Evolutionary conservation across 2,797 vertebrate species (phyloP), one percentile per base, ranked within the genome.

Genomic region (Lutjanus campechanus): DNA sequence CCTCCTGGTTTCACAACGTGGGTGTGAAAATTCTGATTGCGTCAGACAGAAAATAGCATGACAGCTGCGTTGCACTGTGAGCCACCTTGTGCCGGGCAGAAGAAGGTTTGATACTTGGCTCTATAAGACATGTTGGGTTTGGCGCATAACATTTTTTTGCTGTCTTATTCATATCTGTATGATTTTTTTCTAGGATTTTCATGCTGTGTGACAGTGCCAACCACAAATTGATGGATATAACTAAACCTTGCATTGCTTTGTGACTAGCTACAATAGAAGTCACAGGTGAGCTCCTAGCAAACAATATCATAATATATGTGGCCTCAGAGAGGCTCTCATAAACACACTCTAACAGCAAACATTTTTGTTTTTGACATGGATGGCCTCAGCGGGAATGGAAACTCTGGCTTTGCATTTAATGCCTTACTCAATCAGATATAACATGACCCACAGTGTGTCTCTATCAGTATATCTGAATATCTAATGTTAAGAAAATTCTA

Each of bases 381-480:
- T 50, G 61, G 66, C 55, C 43, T 74, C 63, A 11, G 22, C 43
- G 19, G 29, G 15, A 77, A 25, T 62, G 11, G 7, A 74, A 71
- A 55, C 16, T 36, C 43, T 59, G 43, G 11, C 8, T 15, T 41
- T 25, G 17, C 51, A 63, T 55, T 44, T 41, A 60, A 53, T 68
- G 12, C 0, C 9, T 1, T 2, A 44, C 10, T 16, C 7, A 29
- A 25, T 56, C 8, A 60, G 11, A 59, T 15, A 53, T 8, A 19
- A 46, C 3, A 59, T 43, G 9, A 40, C 63, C 20, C 8, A 54
- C 9, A 55, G 20, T 69, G n/a, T 46, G 43, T 41, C 61, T 64
- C 4, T 4, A 17, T 44, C 19, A 20, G 17, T 15, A 13, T 60
- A 20, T 58, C 7, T 41, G 15, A 55, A 63, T 40, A n/a, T 53